phyloP scores from a whole-genome alignment of 2,113 vertebrate genomes.

The Melanocharis versteri region DNA sequence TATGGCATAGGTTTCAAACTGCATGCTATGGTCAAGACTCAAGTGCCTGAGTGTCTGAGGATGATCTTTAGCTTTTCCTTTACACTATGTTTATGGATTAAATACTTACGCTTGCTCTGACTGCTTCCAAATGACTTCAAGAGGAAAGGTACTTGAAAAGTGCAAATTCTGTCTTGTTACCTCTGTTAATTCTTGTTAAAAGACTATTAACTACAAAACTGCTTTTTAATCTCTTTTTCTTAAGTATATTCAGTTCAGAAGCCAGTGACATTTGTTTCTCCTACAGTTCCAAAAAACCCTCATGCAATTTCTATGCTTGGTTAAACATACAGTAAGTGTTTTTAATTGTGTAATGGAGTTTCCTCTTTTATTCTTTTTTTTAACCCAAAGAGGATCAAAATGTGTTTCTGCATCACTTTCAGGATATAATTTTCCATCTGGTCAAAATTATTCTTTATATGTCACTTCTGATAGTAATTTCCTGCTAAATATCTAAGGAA shows the following conservation, averaged over 20 bases:
- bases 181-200: neutral
- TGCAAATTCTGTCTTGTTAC: neutral
- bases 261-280: accelerated
- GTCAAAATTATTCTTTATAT: neutral
- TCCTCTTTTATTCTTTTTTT: neutral
- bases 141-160: neutral
- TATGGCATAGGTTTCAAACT: neutral
- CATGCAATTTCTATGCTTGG: neutral
- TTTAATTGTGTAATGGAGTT: neutral
- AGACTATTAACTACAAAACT: neutral
- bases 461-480: neutral
- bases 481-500: neutral
- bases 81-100: accelerated
- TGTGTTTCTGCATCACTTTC: neutral
- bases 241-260: neutral
- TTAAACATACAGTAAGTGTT: neutral
- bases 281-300: neutral
- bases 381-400: neutral
- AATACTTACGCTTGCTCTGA: neutral
- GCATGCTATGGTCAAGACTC: accelerated
- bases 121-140: neutral
- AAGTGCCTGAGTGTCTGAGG: neutral
- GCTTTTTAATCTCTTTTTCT: neutral
- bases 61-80: neutral
- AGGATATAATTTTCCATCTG: neutral